These are phyloP conservation scores for Psophia crepitans DNA, from an alignment of 2,113 vertebrate genomes.

Conservation along the genomic window DNA sequence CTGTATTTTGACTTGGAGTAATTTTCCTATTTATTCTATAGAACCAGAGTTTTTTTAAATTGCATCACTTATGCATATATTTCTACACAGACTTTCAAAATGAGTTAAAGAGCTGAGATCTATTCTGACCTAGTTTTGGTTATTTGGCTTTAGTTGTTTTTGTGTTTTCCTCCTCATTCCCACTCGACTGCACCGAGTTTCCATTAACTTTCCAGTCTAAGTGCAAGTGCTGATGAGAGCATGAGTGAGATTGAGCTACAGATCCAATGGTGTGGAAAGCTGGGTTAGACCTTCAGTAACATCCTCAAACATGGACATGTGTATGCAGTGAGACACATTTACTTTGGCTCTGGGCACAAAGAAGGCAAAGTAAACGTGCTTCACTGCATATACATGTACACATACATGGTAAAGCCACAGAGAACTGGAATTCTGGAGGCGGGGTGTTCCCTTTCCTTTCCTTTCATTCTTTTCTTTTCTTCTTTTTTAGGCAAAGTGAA, in stretches of 20 bases:
- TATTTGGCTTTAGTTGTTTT: slow-evolving; percentile 12
- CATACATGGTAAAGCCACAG: neutral
- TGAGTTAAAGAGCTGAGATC: neutral
- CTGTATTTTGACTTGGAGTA: neutral
- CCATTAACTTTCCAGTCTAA: slow-evolving; percentile 43
- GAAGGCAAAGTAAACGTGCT: neutral
- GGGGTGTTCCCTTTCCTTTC: neutral
- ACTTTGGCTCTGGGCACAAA: neutral
- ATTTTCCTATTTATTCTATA: neutral
- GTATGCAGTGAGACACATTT: neutral
- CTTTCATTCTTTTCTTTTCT: rapidly evolving
- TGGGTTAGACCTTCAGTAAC: slow-evolving; percentile 30
- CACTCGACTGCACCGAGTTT: neutral
- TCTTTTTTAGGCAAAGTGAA: neutral
- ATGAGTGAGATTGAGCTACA: slow-evolving; percentile 21
- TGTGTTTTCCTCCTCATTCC: slow-evolving; percentile 8
- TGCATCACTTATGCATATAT: neutral
- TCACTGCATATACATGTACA: too few species aligned
- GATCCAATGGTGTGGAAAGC: slow-evolving; percentile 21
- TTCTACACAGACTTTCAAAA: neutral
- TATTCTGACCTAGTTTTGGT: neutral
- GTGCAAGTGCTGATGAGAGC: neutral
- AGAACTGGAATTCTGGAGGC: neutral
- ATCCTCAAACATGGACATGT: neutral
- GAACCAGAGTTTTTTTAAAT: neutral